A percentile compares a stretch with the other conserved stretches of the same genome.
Evolutionary conservation across 2,113 vertebrate genomes (phyloP).

Genomic region (Proterorhinus semilunaris): DNA sequence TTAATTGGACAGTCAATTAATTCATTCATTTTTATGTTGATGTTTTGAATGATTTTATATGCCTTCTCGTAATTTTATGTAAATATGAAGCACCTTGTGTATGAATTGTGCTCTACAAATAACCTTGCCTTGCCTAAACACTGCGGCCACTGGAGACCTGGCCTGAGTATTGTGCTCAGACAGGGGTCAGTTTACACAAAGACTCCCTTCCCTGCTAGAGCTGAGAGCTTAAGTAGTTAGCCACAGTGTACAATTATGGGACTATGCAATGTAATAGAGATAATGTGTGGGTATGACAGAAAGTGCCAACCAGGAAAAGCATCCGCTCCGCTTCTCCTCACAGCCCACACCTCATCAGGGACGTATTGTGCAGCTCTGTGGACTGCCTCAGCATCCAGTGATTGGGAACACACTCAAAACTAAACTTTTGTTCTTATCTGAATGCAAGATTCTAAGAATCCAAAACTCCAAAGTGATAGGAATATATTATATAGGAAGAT

Average conservation of each 20-base stretch:
- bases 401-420: constrained; percentile 30
- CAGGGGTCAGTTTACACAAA: constrained; percentile 38
- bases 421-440: constrained; percentile 25
- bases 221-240: background rate
- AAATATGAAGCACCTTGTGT: too few relatives aligned
- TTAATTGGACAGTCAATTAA: constrained; percentile 7
- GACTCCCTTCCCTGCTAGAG: constrained; percentile 30
- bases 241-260: background rate
- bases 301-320: constrained; percentile 54
- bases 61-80: too few relatives aligned
- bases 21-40: too few relatives aligned
- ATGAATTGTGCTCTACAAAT: too few relatives aligned
- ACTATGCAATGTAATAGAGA: background rate
- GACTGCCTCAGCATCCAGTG: constrained; percentile 32
- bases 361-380: constrained; percentile 43
- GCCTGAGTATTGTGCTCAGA: constrained; percentile 32
- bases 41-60: too few relatives aligned
- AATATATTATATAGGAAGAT: too few relatives aligned
- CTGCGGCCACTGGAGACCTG: constrained; percentile 50
- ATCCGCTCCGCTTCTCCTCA: constrained; percentile 59
- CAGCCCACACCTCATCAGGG: constrained; percentile 50
- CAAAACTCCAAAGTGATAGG: too few relatives aligned
- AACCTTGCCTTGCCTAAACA: constrained; percentile 1
- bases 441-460: constrained; percentile 8
- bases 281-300: constrained; percentile 1